Percentiles rank a stretch among this genome's conserved stretches.
These are phyloP conservation scores for Tragelaphus oryx DNA, from an alignment of 2,797 vertebrate species.

Conservation along the genomic window DNA sequence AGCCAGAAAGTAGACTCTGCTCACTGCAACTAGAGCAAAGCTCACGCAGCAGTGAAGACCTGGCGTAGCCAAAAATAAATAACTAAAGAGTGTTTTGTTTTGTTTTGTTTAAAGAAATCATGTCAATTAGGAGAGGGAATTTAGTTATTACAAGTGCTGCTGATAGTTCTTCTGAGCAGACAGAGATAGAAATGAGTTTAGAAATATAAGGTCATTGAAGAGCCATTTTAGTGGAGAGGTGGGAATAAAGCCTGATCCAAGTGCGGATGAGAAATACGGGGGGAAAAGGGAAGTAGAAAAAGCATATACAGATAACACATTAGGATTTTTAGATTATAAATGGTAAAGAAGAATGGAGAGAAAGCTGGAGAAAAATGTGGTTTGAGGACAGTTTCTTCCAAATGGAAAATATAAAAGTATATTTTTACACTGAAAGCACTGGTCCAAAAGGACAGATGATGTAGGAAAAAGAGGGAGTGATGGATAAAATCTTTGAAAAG, in stretches of 20 bases:
- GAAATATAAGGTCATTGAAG: not conserved
- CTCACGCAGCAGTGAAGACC: not conserved
- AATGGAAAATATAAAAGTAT: not conserved
- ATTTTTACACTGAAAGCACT: not conserved
- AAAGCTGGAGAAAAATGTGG: not conserved
- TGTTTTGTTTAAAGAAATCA: not conserved
- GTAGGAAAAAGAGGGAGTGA: not conserved
- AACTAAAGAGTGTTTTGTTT: not conserved
- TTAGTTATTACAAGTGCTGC: not conserved
- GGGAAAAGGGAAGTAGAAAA: not conserved
- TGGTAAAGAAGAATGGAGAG: not conserved
- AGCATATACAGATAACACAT: not conserved
- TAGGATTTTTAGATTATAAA: not conserved
- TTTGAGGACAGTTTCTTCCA: not conserved
- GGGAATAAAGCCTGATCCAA: not conserved
- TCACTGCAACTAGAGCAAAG: not conserved
- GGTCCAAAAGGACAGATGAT: not conserved
- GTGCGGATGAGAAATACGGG: not conserved
- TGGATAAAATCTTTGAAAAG: not conserved
- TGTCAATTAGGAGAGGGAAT: not conserved
- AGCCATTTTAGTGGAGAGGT: not conserved
- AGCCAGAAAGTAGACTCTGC: not conserved
- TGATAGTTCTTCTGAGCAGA: not conserved
- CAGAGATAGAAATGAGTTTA: not conserved
- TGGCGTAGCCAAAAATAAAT: not conserved